Percentiles rank a stretch among this genome's conserved stretches.
These are phyloP conservation scores for Halesus radiatus DNA, from an alignment of 1,140 invertebrate genomes.

Conservation along the genomic window DNA sequence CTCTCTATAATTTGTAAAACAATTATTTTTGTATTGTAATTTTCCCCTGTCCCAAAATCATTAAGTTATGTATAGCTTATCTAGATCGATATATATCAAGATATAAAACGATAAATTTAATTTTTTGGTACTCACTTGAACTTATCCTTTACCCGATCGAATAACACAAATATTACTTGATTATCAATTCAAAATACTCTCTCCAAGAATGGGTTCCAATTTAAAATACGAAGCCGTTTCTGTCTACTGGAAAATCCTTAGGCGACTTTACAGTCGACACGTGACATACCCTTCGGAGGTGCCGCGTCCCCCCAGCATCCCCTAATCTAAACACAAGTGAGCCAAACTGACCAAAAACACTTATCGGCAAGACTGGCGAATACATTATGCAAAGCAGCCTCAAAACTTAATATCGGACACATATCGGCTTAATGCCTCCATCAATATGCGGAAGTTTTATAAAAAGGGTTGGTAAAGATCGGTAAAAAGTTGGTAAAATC, in stretches of 20 bases:
- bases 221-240: slow-evolving; percentile 9
- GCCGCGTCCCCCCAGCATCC: neutral
- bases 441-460: neutral
- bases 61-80: no score
- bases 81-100: no score
- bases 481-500: no score
- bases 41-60: no score
- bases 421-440: neutral
- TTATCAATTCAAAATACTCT: neutral
- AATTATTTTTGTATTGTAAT: no score
- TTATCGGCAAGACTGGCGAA: slow-evolving; percentile 25
- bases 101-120: no score
- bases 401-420: neutral
- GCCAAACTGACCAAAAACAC: slow-evolving; percentile 25
- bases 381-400: slow-evolving; percentile 26
- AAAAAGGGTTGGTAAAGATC: no score
- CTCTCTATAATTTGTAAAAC: no score
- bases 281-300: neutral
- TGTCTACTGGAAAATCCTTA: slow-evolving; percentile 21
- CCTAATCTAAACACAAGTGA: neutral
- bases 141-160: no score
- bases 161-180: no score
- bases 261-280: slow-evolving; percentile 24
- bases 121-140: no score
- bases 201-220: neutral